Evolutionary conservation across 2,113 vertebrate species (phyloP), one percentile per base, ranked within the genome.

Genomic region (Arothron firmamentum): DNA sequence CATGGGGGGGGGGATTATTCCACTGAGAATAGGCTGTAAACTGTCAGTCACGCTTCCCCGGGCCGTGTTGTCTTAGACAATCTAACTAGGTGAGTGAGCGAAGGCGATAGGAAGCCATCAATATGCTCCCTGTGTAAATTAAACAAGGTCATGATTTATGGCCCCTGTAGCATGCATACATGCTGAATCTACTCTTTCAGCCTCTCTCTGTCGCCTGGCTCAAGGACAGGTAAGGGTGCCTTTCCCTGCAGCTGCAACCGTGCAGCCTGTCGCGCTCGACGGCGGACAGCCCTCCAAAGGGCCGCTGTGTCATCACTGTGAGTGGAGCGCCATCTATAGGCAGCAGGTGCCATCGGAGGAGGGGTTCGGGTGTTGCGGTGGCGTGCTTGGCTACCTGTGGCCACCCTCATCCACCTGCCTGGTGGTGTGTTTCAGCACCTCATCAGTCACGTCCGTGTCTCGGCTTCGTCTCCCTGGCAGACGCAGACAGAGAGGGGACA

Each of bases 201-300:
- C 41, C 45, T 43, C 72, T 18, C 47, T 17, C 47, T n/a, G 47
- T 19, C 62, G 66, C 70, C 78, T 56, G 72, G 78, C 87, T 87
- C 88, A 90, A 90, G 89, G 89, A 88, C 87, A 86, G 86, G 80
- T 86, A 85, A 87, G 82, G 78, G 81, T 85, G 82, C 74, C 70
- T 82, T 76, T 82, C 79, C 80, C 81, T 20, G 53, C 82, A 75
- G 83, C 76, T 67, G 52, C 56, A 56, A 55, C 56, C 43, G 7
- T 41, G 65, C 66, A 77, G 79, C 68, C 81, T 60, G 79, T 79
- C 72, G 72, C 80, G 68, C 72, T 72, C 19, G 10, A 70, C 85
- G 83, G 86, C 70, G 74, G 84, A 85, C 88, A 79, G 79, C 79
- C 67, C 23, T 6, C 14, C 46, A 41, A 51, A 8, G 23, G 56